These are phyloP conservation scores for Diarsia brunnea DNA, from an alignment of 2,888 invertebrate species.

Conservation along the genomic window DNA sequence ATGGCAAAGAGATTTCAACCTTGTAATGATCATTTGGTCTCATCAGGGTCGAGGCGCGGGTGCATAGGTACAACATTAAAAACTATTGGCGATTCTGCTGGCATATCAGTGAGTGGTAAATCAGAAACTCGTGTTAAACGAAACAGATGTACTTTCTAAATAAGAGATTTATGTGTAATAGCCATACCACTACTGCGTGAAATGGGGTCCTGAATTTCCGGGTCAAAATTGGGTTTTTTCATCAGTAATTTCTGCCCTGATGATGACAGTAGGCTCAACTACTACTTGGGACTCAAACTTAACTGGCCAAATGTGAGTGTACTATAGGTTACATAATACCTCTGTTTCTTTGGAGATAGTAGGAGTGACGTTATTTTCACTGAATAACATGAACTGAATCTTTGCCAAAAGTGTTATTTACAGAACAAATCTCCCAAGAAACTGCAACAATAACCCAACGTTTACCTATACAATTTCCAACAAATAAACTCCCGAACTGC, in stretches of 20 bases:
- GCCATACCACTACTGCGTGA: no score
- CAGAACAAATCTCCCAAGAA: constrained; percentile 13
- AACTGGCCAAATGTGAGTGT: neutral
- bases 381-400: neutral
- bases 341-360: neutral
- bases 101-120: neutral
- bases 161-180: neutral
- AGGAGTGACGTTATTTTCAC: neutral
- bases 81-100: neutral
- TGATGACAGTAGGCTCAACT: neutral
- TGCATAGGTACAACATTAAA: neutral
- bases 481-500: constrained; percentile 42
- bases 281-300: neutral
- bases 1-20: no score
- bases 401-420: neutral
- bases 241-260: neutral
- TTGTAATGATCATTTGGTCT: neutral
- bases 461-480: constrained; percentile 43
- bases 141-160: neutral
- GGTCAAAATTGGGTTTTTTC: neutral
- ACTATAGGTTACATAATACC: neutral
- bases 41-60: neutral
- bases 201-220: no score
- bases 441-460: constrained; percentile 35
- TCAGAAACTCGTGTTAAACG: neutral